Conservation (phyloP, 2,797 vertebrate species). For the Dallia pectoralis region DNA sequence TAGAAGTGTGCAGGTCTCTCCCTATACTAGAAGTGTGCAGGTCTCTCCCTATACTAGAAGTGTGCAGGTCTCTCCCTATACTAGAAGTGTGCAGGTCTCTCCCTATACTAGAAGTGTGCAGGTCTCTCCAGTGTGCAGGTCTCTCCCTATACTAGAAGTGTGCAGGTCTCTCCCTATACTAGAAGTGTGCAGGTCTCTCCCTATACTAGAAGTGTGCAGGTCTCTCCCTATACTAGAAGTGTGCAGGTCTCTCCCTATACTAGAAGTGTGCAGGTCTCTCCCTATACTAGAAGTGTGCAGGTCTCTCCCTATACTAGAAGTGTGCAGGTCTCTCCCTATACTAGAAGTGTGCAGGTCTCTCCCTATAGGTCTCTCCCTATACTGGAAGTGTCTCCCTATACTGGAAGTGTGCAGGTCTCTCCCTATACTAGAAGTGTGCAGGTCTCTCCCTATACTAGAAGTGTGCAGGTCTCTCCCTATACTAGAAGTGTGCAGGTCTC, state of each 20-base stretch:
- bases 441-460: constrained; percentile 39
- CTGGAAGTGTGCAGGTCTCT: constrained; percentile 25
- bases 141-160: constrained; percentile 34
- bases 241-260: constrained; percentile 36
- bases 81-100: constrained; percentile 28
- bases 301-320: constrained; percentile 39
- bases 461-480: constrained; percentile 34
- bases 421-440: constrained; percentile 27
- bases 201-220: constrained; percentile 16
- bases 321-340: constrained; percentile 35
- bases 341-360: constrained; percentile 28
- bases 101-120: too few species aligned
- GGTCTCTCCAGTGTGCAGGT: constrained; percentile 20
- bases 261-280: constrained; percentile 29
- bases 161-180: constrained; percentile 38
- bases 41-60: too few species aligned
- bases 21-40: too few species aligned
- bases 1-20: constrained; percentile 55
- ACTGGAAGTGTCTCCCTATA: too few species aligned
- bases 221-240: constrained; percentile 37
- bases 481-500: constrained; percentile 24
- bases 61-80: constrained; percentile 35
- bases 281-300: constrained; percentile 23
- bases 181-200: constrained; percentile 34
- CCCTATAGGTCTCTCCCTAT: constrained; percentile 42